Percentiles rank a stretch among this genome's conserved stretches.
Evolutionary conservation across 1,140 invertebrate species (phyloP).

Genomic region (Piezodorus guildinii): DNA sequence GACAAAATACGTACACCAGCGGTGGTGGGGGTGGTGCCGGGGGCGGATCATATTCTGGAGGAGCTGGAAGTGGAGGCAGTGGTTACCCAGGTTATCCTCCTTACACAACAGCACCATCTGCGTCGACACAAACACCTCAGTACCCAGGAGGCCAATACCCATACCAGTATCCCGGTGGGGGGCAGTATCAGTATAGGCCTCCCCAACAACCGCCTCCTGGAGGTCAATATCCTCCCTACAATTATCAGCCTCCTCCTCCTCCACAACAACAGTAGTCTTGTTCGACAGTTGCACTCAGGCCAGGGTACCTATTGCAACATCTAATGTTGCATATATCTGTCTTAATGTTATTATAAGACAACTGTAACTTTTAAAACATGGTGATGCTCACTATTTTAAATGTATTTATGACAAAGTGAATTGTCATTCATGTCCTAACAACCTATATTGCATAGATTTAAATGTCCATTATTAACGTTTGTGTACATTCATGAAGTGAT

Average conservation of each 20-base stretch:
- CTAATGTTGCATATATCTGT: too few relatives aligned
- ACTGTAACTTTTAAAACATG: too few relatives aligned
- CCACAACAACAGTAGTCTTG: constrained; percentile 21
- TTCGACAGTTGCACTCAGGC: background rate
- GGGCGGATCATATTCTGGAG: constrained; percentile 1
- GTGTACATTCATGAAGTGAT: too few relatives aligned
- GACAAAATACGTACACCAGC: constrained; percentile 12
- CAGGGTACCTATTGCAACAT: too few relatives aligned
- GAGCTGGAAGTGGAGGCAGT: background rate
- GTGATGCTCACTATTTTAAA: too few relatives aligned
- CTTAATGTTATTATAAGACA: too few relatives aligned
- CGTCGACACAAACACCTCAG: constrained; percentile 22
- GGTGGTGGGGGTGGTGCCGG: background rate
- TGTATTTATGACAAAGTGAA: too few relatives aligned
- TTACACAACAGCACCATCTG: constrained; percentile 20
- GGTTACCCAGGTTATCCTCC: constrained; percentile 15
- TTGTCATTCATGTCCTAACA: too few relatives aligned
- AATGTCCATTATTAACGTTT: too few relatives aligned
- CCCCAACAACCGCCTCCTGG: constrained; percentile 7
- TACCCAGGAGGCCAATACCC: constrained; percentile 12
- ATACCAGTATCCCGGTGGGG: constrained; percentile 5
- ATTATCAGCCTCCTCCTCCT: constrained; percentile 20
- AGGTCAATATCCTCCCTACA: constrained; percentile 17
- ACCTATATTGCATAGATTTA: too few relatives aligned
- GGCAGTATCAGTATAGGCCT: constrained; percentile 9